Base-by-base conservation (phyloP, 2,113 vertebrate genomes). In the Etheostoma cragini region DNA sequence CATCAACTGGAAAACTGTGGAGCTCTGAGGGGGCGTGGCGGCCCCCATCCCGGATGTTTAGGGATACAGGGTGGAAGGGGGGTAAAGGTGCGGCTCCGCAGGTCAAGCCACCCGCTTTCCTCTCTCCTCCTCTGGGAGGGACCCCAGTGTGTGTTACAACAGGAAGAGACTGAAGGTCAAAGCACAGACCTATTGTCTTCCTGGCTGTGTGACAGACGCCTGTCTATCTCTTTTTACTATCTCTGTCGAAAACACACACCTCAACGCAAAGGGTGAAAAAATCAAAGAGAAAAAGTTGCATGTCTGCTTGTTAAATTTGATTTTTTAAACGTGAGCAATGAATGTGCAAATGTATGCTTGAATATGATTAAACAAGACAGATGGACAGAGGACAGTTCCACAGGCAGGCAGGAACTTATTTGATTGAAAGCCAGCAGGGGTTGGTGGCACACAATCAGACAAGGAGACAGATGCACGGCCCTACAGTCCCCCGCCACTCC, bases 151-250 rank as follows among this genome's bases (percentile, higher is more conserved):
- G 86, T 79, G 79, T 80, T 80, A 81, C 82, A 90, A 85, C 92
- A 92, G 90, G 90, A 92, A 89, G 81, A 77, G 82, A 74, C 56
- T 91, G 85, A 85, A 91, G 93, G 93, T 92, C 92, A 89, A 66
- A 61, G 69, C 88, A 58, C 93, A 94, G 93, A 53, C 79, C 19
- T 57, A 38, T 45, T 60, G 78, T 76, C 80, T 92, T 94, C 93
- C 93, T 93, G 90, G 45, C 71, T 52, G 85, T 82, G 78, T 92
- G 93, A 91, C 82, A 67, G 90, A 83, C 46, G 76, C 62, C 84
- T 85, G 89, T 89, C 89, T 73, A 15, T 87, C 84, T 84, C 12
- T 12, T 54, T 78, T 64, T 61, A 47, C 45, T 22, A 10, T 67
- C 70, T 73, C 33, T 42, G 52, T 15, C 74, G 11, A 6, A 45